A percentile compares a stretch with the other conserved stretches of the same genome.
Evolutionary conservation across 2,888 invertebrate species (phyloP).

Genomic region (Seladonia tumulorum): DNA sequence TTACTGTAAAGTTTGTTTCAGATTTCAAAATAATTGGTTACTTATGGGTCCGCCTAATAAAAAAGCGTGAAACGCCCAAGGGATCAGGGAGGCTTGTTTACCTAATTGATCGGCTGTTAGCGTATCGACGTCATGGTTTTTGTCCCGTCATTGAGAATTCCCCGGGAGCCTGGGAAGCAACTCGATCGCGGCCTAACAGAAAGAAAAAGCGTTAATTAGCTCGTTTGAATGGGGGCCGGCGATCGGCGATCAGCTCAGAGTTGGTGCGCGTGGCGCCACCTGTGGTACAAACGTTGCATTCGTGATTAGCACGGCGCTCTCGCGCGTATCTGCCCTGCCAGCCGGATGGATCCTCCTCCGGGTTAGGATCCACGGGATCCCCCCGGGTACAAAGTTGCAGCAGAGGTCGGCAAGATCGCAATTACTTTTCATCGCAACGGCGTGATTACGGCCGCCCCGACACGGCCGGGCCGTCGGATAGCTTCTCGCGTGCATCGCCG

Average conservation of each 20-base stretch:
- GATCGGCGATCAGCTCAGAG: conserved; percentile 19
- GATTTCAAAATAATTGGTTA: too few species aligned
- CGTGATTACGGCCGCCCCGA: conserved; percentile 61
- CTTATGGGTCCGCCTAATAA: neutral
- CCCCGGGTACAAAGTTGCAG: conserved; percentile 64
- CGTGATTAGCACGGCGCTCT: conserved; percentile 45
- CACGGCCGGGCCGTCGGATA: conserved; percentile 19
- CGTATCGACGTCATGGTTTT: conserved; percentile 28
- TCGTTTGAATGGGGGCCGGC: conserved; percentile 53
- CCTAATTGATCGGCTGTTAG: conserved; percentile 29
- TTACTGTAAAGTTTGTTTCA: too few species aligned
- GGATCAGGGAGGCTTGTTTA: neutral
- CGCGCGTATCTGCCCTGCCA: conserved; percentile 28
- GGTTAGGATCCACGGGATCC: conserved; percentile 26
- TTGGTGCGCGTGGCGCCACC: conserved; percentile 65
- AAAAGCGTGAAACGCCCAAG: neutral
- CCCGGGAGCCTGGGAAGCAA: conserved; percentile 15
- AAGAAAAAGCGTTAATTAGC: conserved; percentile 49
- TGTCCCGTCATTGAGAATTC: conserved; percentile 14
- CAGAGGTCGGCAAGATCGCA: conserved; percentile 69
- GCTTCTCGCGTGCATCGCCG: conserved; percentile 10
- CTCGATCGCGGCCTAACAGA: conserved; percentile 12
- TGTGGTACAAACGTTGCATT: conserved; percentile 47
- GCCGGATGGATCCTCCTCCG: conserved; percentile 35
- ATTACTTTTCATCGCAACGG: conserved; percentile 71